Base-by-base conservation (phyloP, 2,797 vertebrate genomes). In the Iguana delicatissima region DNA sequence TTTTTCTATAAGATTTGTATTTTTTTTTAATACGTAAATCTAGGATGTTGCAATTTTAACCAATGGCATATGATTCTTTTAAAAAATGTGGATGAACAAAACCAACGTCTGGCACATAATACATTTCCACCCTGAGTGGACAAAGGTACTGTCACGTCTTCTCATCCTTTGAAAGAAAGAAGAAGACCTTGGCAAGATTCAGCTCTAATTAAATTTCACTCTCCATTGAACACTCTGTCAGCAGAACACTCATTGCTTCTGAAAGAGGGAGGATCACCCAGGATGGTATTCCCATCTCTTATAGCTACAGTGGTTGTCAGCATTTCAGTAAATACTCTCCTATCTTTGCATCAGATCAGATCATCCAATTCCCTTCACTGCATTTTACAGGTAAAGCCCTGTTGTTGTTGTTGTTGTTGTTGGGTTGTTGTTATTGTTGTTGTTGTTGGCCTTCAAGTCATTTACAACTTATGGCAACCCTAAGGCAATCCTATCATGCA, bases 161-260 rank as follows among this genome's bases (percentile, higher is more conserved):
- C 91, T 91, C 85, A 93, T 88, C 84, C 91, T 91, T 86, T 87
- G 90, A 94, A 90, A 46, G 88, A 95, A 95, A 88, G 89, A n/a
- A 91, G 92, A 90, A 93, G 79, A 85, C 72, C 86, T 92, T 95
- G 93, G 93, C 90, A 95, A 92, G 93, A 95, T 95, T 96, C 92
- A 92, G 62, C 93, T 93, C 90, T 96, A 96, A 97, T 94, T 96
- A 96, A 96, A 95, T 96, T 95, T 95, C 90, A 91, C 86, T 95
- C 87, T 96, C 86, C 85, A 64, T 42, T 94, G 95, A 95, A 85
- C 84, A 88, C 67, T 91, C 57, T 64, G 89, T 80, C 82, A 87
- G 94, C 90, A 32, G 42, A 46, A 69, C 67, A 12, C 83, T 93
- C 92, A 89, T 76, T 67, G 85, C 55, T 94, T 84, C 90, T 94